Conservation (phyloP, 1,140 invertebrate species). For the Drosophila grimshawi region DNA sequence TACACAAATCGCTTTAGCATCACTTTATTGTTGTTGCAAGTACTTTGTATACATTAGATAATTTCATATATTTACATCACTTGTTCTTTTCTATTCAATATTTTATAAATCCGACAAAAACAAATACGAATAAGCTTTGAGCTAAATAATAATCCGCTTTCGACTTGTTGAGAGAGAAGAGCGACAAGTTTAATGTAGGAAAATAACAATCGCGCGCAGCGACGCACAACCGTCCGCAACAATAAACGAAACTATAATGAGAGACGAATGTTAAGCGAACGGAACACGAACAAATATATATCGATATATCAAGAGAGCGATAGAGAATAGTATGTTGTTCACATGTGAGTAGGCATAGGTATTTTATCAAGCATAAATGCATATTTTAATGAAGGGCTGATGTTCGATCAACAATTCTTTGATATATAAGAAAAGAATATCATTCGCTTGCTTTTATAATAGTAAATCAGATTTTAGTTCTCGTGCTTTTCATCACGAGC, state of each 20-base stretch:
- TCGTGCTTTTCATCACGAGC: neutral
- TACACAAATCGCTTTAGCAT: slow-evolving; percentile 48
- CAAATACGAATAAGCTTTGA: slow-evolving; percentile 20
- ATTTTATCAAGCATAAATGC: no score
- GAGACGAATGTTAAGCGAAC: neutral
- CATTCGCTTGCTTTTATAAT: neutral
- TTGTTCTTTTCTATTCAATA: slow-evolving; percentile 42
- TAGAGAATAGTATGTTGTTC: slow-evolving; percentile 7
- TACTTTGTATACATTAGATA: slow-evolving; percentile 23
- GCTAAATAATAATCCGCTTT: slow-evolving; percentile 25
- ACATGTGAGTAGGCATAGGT: neutral
- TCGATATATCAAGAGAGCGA: slow-evolving; percentile 10
- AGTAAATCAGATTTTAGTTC: neutral
- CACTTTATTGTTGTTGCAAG: slow-evolving; percentile 32
- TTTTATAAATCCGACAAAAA: slow-evolving; percentile 23
- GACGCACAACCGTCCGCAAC: slow-evolving; percentile 36
- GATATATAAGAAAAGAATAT: neutral
- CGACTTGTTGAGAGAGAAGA: slow-evolving; percentile 35
- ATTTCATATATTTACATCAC: slow-evolving; percentile 28
- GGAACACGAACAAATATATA: neutral
- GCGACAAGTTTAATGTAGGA: slow-evolving; percentile 25
- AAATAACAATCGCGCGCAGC: slow-evolving; percentile 14
- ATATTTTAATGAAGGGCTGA: neutral
- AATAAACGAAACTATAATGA: slow-evolving; percentile 37
- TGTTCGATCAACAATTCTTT: neutral